A percentile compares a stretch with the other conserved stretches of the same genome.
Conservation (phyloP, 2,113 vertebrate species). For the Parus major region DNA sequence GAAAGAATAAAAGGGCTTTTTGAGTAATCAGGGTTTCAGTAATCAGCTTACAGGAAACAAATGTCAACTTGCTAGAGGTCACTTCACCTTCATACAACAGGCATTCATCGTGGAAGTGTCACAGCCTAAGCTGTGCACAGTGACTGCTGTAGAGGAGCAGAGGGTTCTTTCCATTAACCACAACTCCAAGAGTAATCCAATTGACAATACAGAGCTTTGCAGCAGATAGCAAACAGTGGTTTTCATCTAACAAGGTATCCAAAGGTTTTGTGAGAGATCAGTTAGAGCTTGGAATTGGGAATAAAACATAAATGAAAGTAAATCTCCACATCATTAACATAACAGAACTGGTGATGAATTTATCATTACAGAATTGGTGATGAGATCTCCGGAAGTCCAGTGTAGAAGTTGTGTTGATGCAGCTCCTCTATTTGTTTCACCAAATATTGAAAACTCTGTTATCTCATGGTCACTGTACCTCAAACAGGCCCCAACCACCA, state of each 20-base stretch:
- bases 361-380: not conserved
- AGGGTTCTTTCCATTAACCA: not conserved
- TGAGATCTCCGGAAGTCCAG: not conserved
- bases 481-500: not conserved
- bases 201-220: not conserved
- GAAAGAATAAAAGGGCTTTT: not conserved
- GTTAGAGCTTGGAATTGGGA: not conserved
- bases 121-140: not conserved
- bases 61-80: not conserved
- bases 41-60: conserved; percentile 7
- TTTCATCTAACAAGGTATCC: not conserved
- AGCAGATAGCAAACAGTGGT: not conserved
- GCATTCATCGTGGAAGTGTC: not conserved
- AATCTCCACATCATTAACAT: not conserved
- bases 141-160: not conserved
- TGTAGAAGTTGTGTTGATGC: not conserved
- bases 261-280: not conserved
- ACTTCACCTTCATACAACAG: not conserved
- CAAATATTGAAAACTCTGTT: not conserved
- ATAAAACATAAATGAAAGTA: not conserved
- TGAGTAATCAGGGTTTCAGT: not conserved
- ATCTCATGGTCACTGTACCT: not conserved
- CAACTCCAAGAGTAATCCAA: not conserved
- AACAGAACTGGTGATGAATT: not conserved
- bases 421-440: not conserved